Evolutionary conservation across 2,113 vertebrate genomes (phyloP).

Genomic region (Phyllopteryx taeniolatus): DNA sequence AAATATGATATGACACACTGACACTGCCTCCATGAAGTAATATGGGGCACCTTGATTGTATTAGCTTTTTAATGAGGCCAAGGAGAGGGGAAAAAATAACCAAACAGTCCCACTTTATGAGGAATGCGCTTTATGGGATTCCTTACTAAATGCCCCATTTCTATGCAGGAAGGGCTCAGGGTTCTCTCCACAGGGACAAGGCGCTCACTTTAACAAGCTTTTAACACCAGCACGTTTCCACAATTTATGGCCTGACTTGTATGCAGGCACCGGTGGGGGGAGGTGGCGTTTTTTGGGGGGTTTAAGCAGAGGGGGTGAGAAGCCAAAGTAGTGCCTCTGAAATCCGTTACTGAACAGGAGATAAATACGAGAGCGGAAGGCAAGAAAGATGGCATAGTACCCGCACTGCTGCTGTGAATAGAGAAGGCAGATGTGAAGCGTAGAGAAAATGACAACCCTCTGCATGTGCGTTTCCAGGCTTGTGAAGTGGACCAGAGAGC

Average conservation of each 20-base stretch:
- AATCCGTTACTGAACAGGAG: slow-evolving; percentile 27
- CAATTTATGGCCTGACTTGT: slow-evolving; percentile 60
- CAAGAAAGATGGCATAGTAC: slow-evolving; percentile 30
- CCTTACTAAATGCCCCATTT: slow-evolving; percentile 56
- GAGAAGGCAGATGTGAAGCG: slow-evolving; percentile 36
- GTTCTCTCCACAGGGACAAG: slow-evolving; percentile 39
- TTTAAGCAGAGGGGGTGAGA: slow-evolving; percentile 1
- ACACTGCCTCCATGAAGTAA: slow-evolving; percentile 34
- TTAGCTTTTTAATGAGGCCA: slow-evolving; percentile 63
- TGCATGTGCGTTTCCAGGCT: slow-evolving; percentile 29
- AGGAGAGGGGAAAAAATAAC: slow-evolving; percentile 60
- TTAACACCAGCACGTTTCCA: slow-evolving; percentile 57
- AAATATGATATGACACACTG: slow-evolving; percentile 24
- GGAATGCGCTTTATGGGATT: slow-evolving; percentile 65
- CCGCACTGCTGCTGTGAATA: slow-evolving; percentile 27
- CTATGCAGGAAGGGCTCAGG: slow-evolving; percentile 28
- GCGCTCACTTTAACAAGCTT: slow-evolving; percentile 57
- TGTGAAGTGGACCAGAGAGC: slow-evolving; percentile 22
- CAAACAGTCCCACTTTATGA: slow-evolving; percentile 63
- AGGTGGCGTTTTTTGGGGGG: neutral
- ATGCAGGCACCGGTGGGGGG: slow-evolving; percentile 29
- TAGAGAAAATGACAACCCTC: slow-evolving; percentile 46
- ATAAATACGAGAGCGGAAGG: slow-evolving; percentile 12
- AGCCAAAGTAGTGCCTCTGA: slow-evolving; percentile 13
- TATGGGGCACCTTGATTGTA: slow-evolving; percentile 66